A percentile compares a stretch with the other conserved stretches of the same genome.
Evolutionary conservation across 2,797 vertebrate species (phyloP).

Genomic region (Acipenser ruthenus): DNA sequence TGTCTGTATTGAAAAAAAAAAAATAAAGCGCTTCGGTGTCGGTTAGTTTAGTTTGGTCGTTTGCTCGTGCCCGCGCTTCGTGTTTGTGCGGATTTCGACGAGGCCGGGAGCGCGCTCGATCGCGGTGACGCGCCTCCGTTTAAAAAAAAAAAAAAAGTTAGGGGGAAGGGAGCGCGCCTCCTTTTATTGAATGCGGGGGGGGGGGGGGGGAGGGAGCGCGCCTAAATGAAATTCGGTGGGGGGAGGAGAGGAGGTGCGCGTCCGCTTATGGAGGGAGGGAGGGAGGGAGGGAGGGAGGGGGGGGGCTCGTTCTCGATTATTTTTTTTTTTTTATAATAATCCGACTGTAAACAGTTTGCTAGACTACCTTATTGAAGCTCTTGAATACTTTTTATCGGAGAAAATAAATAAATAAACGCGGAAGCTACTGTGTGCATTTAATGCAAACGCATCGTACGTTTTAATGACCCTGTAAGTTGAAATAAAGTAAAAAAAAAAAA

Average conservation of each 20-base stretch:
- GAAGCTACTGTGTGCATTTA: too few relatives aligned
- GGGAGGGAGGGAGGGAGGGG: too few relatives aligned
- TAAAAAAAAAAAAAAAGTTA: not conserved
- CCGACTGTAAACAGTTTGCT: too few relatives aligned
- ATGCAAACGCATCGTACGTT: too few relatives aligned
- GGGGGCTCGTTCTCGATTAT: not conserved
- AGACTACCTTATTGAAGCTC: too few relatives aligned
- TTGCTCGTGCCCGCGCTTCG: constrained; percentile 44
- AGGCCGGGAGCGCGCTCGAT: not conserved
- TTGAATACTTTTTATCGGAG: too few relatives aligned
- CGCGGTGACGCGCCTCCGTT: not conserved
- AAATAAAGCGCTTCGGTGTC: constrained; percentile 18
- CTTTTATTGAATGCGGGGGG: constrained; percentile 10
- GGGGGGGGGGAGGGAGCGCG: not conserved
- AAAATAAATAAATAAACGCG: too few relatives aligned
- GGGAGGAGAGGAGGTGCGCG: not conserved
- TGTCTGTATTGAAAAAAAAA: too few relatives aligned
- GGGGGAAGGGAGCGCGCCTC: constrained; percentile 34
- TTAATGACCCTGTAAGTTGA: too few relatives aligned
- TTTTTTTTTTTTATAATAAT: too few relatives aligned
- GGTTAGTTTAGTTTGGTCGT: constrained; percentile 26
- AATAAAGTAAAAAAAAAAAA: too few relatives aligned
- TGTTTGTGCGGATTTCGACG: constrained; percentile 20
- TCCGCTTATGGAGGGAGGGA: constrained; percentile 13
- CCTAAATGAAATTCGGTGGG: not conserved